Evolutionary conservation across 2,113 vertebrate genomes (phyloP).

Genomic region (Tetrax tetrax): DNA sequence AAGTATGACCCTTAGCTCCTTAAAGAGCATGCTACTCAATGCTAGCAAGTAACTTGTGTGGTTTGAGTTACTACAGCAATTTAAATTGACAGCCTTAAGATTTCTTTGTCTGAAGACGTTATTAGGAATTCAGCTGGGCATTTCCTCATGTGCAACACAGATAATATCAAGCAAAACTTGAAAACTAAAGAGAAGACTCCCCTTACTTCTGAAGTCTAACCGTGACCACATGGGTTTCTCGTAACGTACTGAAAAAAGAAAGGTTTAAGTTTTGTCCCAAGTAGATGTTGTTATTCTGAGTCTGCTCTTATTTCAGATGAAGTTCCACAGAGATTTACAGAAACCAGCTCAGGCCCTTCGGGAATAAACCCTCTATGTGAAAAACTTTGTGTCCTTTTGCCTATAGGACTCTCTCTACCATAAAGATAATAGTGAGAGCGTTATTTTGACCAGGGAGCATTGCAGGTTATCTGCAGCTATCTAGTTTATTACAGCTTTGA

Average conservation of each 20-base stretch:
- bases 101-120: constrained; percentile 23
- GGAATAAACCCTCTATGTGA: neutral
- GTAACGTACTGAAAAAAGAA: neutral
- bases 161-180: neutral
- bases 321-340: neutral
- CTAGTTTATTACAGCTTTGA: neutral
- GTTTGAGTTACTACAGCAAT: neutral
- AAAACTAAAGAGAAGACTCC: neutral
- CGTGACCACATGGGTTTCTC: fast-evolving
- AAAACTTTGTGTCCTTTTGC: constrained; percentile 4
- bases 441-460: neutral
- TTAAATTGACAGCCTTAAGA: constrained; percentile 22
- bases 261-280: neutral
- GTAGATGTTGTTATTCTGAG: neutral
- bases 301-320: neutral
- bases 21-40: neutral
- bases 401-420: neutral
- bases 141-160: neutral
- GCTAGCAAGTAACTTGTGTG: neutral
- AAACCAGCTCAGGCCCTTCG: neutral
- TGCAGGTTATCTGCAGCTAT: constrained; percentile 30
- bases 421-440: neutral
- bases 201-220: neutral
- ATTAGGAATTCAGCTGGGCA: constrained; percentile 14
- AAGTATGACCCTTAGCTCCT: constrained; percentile 36